Base-by-base conservation (phyloP, 2,113 vertebrate species). In the Carassius gibelio region DNA sequence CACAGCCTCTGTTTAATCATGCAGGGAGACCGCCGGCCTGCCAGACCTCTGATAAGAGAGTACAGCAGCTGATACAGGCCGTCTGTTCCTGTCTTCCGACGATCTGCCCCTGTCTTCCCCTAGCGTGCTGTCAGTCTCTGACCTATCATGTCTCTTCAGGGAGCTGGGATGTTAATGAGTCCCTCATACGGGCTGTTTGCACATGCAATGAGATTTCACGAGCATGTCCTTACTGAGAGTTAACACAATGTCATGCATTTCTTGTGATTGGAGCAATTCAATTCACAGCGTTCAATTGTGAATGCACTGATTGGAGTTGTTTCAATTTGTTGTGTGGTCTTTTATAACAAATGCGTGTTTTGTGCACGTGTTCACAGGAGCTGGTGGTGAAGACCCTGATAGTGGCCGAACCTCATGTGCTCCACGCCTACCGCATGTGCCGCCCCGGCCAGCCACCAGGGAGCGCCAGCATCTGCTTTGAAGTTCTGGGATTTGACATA, bases 381-480 rank as follows among this genome's bases (percentile, higher is more conserved):
- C 92, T 99, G 92, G 97, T 99, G 87, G 98, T 99, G 81, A 99
- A 99, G 93, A 99, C 98, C 2, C 91, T 99, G 87, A 98, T 99
- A 48, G 98, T 99, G 79, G 97, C 98, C 19, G 98, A 99, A 85
- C 97, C 98, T 0, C 98, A 99, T 0, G 97, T 99, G 76, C 95
- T 99, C 59, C 97, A 99, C 4, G 98, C 98, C 0, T 99, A 99
- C 87, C 97, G 98, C 82, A 99, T 99, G 98, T 99, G 98, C 91
- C 95, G 98, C 91, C 97, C 98, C 0, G 98, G 98, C 0, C 98
- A 99, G 77, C 96, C 97, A 87, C 96, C 98, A 75, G 97, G 96
- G 88, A 99, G 98, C 91, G 97, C 98, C 94, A 99, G 98, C 1
- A 96, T 99, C 93, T 99, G 97, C 94, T 99, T 99, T 80, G 98